A percentile compares a stretch with the other conserved stretches of the same genome.
These are phyloP conservation scores for Hirundo rustica DNA, from an alignment of 2,797 vertebrate genomes.

Conservation along the genomic window DNA sequence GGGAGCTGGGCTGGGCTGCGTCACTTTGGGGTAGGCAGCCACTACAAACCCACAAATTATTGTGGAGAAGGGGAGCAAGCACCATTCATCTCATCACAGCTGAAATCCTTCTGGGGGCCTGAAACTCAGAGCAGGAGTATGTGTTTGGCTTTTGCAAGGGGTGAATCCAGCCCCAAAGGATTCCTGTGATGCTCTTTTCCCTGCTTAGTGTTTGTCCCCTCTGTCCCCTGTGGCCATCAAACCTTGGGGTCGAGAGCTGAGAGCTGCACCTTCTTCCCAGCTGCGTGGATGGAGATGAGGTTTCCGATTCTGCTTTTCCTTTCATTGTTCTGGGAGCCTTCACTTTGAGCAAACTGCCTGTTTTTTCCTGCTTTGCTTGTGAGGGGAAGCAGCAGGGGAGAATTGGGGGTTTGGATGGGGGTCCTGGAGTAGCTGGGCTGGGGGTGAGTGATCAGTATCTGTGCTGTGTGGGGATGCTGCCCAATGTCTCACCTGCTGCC, in stretches of 20 bases:
- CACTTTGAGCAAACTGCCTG: slow-evolving; percentile 29
- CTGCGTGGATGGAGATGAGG: background rate
- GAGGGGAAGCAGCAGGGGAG: background rate
- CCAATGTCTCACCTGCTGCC: background rate
- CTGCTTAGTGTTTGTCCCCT: background rate
- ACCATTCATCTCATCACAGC: background rate
- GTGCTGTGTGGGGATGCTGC: background rate
- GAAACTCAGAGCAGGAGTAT: background rate
- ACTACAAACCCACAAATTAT: background rate
- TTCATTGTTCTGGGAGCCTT: slow-evolving; percentile 63
- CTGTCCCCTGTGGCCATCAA: background rate
- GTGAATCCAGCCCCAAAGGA: background rate
- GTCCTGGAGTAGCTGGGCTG: background rate
- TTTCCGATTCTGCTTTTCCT: slow-evolving; percentile 67
- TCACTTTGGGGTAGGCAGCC: background rate
- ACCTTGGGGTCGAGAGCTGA: background rate
- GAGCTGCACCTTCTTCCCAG: slow-evolving; percentile 40
- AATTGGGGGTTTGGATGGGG: background rate
- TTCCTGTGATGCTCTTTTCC: background rate
- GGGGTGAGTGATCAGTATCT: background rate
- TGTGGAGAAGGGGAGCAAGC: fast-evolving
- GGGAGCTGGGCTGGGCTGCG: background rate
- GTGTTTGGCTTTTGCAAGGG: background rate
- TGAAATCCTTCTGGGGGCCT: background rate
- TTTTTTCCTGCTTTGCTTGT: slow-evolving; percentile 61